These are phyloP conservation scores for Apis mellifera DNA, from an alignment of 1,140 invertebrate genomes.

Conservation along the genomic window Amel_HAv3.1 CM009941.2:10425001-10425500, in stretches of 20 bases:
- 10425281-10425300: constrained; percentile 87
- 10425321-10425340: constrained; percentile 93
- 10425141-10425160: not conserved
- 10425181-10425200: not conserved
- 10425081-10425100: not conserved
- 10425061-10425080: too few species aligned
- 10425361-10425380: constrained; percentile 86
- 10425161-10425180: not conserved
- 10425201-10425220: not conserved
- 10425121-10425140: too few species aligned
- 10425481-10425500: constrained; percentile 84
- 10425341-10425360: constrained; percentile 92
- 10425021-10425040: constrained; percentile 95
- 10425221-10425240: too few species aligned
- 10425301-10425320: constrained; percentile 91
- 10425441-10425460: constrained; percentile 83
- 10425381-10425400: not conserved
- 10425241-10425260: constrained; percentile 94
- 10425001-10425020: constrained; percentile 98
- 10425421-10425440: not conserved
- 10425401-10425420: not conserved
- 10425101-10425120: not conserved
- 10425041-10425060: constrained; percentile 85
- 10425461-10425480: constrained; percentile 88
- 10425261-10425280: constrained; percentile 92